Evolutionary conservation across 2,113 vertebrate genomes (phyloP).

Genomic region (Cottus gobio): DNA sequence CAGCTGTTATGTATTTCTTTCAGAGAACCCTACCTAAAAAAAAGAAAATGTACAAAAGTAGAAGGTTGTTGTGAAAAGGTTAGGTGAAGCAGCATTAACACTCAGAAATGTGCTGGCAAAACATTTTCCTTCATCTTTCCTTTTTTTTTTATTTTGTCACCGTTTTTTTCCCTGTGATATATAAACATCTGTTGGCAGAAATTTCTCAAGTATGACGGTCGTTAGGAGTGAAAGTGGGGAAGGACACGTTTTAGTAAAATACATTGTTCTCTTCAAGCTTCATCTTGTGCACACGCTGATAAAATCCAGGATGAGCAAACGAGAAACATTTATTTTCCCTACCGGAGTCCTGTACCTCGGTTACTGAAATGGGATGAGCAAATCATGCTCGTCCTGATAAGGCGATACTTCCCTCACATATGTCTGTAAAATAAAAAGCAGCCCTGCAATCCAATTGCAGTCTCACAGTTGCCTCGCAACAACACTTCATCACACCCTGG

Average conservation of each 20-base stretch:
- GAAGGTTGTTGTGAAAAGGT: constrained; percentile 54
- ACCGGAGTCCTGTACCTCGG: constrained; percentile 25
- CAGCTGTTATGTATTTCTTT: constrained; percentile 79
- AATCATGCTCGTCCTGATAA: constrained; percentile 71
- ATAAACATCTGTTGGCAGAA: constrained; percentile 42
- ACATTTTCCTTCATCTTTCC: constrained; percentile 55
- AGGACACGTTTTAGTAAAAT: constrained; percentile 27
- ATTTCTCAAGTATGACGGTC: constrained; percentile 26
- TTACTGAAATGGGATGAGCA: constrained; percentile 55
- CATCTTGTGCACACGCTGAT: constrained; percentile 50
- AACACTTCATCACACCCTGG: constrained; percentile 57
- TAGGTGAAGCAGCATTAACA: constrained; percentile 42
- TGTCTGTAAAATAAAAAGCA: constrained; percentile 68
- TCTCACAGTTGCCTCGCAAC: constrained; percentile 66
- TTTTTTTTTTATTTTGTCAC: constrained; percentile 34
- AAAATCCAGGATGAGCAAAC: constrained; percentile 58
- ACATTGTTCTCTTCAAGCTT: constrained; percentile 46
- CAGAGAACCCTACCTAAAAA: constrained; percentile 27
- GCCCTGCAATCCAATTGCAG: constrained; percentile 55
- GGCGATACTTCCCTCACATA: constrained; percentile 67
- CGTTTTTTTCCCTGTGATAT: constrained; percentile 20
- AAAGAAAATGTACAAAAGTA: constrained; percentile 39
- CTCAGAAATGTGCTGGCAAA: constrained; percentile 57
- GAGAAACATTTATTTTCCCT: constrained; percentile 50
- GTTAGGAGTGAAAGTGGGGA: constrained; percentile 24